These are phyloP conservation scores for Drosophila tropicalis DNA, from an alignment of 1,140 invertebrate genomes.

Conservation along the genomic window DNA sequence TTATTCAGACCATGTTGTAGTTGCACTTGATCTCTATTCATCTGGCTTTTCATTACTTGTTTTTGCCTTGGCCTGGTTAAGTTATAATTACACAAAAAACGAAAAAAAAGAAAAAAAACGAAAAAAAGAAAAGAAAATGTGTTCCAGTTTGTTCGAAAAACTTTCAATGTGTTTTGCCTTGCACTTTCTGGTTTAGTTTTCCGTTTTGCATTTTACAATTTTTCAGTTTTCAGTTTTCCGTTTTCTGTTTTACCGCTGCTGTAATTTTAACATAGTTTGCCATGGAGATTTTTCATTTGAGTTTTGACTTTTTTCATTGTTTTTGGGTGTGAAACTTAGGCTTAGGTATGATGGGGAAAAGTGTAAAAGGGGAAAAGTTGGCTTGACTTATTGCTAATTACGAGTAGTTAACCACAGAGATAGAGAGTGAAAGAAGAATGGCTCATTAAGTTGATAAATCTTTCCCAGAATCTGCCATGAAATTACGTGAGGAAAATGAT, in stretches of 20 bases:
- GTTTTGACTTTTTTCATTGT: conserved; percentile 5
- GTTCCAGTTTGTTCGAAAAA: conserved; percentile 26
- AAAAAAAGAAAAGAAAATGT: neutral
- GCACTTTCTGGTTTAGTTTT: conserved; percentile 19
- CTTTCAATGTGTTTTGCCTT: conserved; percentile 45
- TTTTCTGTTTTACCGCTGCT: conserved; percentile 32
- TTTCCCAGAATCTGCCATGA: conserved; percentile 67
- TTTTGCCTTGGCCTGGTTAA: conserved; percentile 54
- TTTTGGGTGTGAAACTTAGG: conserved; percentile 2
- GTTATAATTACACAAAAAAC: conserved; percentile 55
- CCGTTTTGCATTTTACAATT: conserved; percentile 15
- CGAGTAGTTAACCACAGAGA: conserved; percentile 31
- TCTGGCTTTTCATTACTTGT: conserved; percentile 29
- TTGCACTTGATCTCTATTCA: conserved; percentile 55
- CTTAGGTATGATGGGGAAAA: neutral
- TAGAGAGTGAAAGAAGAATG: conserved; percentile 6
- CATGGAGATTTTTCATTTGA: conserved; percentile 24
- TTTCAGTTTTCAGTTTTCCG: neutral
- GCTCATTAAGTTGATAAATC: neutral
- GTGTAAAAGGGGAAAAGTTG: conserved; percentile 19
- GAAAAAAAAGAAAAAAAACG: conserved; percentile 3
- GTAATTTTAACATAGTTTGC: conserved; percentile 29
- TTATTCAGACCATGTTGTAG: conserved; percentile 19
- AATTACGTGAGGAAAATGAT: conserved; percentile 88
- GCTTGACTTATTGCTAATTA: conserved; percentile 42